Evolutionary conservation across 2,888 invertebrate species (phyloP), one percentile per base, ranked within the genome.

Genomic region (Orchesellides sinensis): DNA sequence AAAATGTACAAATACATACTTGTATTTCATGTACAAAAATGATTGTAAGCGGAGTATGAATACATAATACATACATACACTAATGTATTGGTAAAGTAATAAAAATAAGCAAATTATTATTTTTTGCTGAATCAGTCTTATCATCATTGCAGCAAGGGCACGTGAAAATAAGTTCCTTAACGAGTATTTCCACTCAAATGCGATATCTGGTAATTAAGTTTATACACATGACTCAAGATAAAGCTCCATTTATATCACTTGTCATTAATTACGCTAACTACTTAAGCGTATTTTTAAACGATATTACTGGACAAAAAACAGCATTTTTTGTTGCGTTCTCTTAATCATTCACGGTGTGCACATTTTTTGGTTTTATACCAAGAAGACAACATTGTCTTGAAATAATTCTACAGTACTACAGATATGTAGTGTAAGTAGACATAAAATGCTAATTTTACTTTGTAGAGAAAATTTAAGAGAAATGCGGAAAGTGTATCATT

Each of bases 61-160:
- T n/a, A n/a, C n/a, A n/a, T n/a, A n/a, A n/a, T n/a, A n/a, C n/a
- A n/a, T n/a, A n/a, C n/a, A n/a, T n/a, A n/a, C n/a, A n/a, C n/a
- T 19, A 19, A 40, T 63, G 61, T 21, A 32, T 32, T 73, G 63
- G 63, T 73, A 73, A 25, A 29, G 32, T 25, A 47, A 49, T 49
- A 61, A 63, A 72, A 49, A 73, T 61, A 73, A 73, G 73, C 40
- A 47, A 73, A 61, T 73, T 61, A 73, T 61, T 73, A 49, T 72
- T 47, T 27, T 32, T 47, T 72, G 61, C 73, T 61, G 61, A 73
- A 73, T 61, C 49, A 63, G 5, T 52, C 47, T 73, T 63, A 73
- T 61, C 73, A 32, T 49, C 45, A 70, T 25, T n/a, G 29, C 70
- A 49, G 40, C 35, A 70, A 70, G 70, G 61, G 29, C 73, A 63